Percentiles rank a stretch among this genome's conserved stretches.
phyloP scores from a whole-genome alignment of 2,797 vertebrate species.

The Falco berigora region DNA sequence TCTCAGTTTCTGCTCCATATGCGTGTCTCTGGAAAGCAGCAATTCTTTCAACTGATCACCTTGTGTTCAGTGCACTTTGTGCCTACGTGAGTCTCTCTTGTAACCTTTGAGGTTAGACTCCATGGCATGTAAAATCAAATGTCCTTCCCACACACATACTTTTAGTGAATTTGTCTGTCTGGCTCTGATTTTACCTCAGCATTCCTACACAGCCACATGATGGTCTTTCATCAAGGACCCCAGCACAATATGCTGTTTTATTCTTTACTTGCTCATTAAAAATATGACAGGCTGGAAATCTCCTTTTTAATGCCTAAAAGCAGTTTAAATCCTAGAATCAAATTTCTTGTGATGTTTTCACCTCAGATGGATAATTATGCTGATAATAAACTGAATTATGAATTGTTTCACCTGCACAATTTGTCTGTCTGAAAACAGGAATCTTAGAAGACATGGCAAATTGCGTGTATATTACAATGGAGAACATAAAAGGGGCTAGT shows the following conservation, averaged over 20 bases:
- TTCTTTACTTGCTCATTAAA: neutral
- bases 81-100: neutral
- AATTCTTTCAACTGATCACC: neutral
- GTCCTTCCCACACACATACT: neutral
- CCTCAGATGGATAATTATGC: neutral
- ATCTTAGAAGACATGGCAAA: neutral
- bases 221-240: neutral
- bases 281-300: neutral
- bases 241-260: neutral
- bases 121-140: neutral
- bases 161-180: constrained; percentile 10
- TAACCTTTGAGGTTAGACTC: neutral
- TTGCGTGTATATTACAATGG: neutral
- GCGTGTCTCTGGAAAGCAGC: neutral
- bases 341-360: neutral
- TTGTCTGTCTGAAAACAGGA: neutral
- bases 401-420: neutral
- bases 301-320: neutral
- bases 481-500: constrained; percentile 9
- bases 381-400: neutral
- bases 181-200: constrained; percentile 37
- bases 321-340: neutral
- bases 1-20: neutral
- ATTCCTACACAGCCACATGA: constrained; percentile 8
- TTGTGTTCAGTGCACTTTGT: neutral